Evolutionary conservation across 2,113 vertebrate genomes (phyloP).

Genomic region (Sturnus vulgaris): DNA sequence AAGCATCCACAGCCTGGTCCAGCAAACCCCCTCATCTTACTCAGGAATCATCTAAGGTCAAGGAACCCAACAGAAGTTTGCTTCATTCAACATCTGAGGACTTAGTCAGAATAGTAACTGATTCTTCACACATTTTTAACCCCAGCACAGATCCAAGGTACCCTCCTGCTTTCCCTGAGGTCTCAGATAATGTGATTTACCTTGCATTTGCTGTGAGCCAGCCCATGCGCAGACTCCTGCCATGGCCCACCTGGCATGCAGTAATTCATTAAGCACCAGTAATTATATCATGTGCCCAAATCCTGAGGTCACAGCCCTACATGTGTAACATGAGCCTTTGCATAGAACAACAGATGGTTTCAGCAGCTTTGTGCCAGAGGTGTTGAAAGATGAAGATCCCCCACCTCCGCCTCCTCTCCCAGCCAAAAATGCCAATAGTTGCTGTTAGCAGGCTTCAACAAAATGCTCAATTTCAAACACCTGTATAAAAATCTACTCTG

Average conservation of each 20-base stretch:
- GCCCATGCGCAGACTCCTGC: not conserved
- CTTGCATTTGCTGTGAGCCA: not conserved
- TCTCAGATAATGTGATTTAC: not conserved
- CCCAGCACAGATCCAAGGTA: not conserved
- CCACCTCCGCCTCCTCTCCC: not conserved
- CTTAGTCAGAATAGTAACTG: not conserved
- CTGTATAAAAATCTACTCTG: not conserved
- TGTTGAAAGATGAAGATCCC: not conserved
- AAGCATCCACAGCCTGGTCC: not conserved
- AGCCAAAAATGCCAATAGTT: not conserved
- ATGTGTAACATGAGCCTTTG: not conserved
- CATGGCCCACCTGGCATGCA: not conserved
- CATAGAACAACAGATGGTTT: constrained; percentile 28
- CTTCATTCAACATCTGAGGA: constrained; percentile 13
- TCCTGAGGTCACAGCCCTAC: not conserved
- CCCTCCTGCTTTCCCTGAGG: not conserved
- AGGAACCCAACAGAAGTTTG: not conserved
- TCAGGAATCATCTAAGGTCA: constrained; percentile 56
- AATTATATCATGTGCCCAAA: not conserved
- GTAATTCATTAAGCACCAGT: not conserved
- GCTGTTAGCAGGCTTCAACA: not conserved
- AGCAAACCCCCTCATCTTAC: constrained; percentile 31
- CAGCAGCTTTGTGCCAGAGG: not conserved
- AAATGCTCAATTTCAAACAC: not conserved
- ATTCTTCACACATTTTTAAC: constrained; percentile 48